A percentile compares a stretch with the other conserved stretches of the same genome.
phyloP scores from a whole-genome alignment of 2,888 invertebrate genomes.

The Ptycholaimellus sp. region DNA sequence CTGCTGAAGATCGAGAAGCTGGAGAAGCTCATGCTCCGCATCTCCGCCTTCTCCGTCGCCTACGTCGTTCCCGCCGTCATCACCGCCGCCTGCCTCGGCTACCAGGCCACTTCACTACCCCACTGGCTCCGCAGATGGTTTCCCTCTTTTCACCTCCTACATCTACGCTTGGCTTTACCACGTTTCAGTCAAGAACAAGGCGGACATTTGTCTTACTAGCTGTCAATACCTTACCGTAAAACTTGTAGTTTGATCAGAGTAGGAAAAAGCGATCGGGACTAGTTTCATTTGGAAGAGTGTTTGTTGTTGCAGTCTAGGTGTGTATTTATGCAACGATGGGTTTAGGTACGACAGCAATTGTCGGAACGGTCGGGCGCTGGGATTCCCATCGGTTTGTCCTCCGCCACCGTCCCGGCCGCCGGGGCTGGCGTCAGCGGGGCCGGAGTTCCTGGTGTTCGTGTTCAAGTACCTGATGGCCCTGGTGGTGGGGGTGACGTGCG shows the following conservation, averaged over 20 bases:
- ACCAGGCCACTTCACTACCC: constrained; percentile 56
- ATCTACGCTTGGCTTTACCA: constrained; percentile 6
- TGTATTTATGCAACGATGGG: too few relatives aligned
- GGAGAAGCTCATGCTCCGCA: constrained; percentile 78
- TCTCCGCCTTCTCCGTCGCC: constrained; percentile 53
- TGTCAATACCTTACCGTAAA: too few relatives aligned
- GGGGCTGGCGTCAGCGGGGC: constrained; percentile 8
- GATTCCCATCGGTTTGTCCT: too few relatives aligned
- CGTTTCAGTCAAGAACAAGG: neutral
- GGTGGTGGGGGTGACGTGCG: constrained; percentile 77
- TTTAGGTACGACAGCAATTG: too few relatives aligned
- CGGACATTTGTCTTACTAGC: constrained; percentile 2
- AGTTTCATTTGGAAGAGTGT: too few relatives aligned
- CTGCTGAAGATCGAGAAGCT: constrained; percentile 41
- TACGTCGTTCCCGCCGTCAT: constrained; percentile 40
- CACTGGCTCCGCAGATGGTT: constrained; percentile 38
- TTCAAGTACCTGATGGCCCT: constrained; percentile 62
- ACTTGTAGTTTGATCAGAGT: too few relatives aligned
- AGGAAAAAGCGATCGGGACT: too few relatives aligned
- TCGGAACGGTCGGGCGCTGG: too few relatives aligned
- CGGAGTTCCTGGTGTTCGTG: constrained; percentile 19
- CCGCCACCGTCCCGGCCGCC: neutral
- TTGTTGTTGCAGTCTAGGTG: too few relatives aligned
- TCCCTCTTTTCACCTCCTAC: too few relatives aligned
- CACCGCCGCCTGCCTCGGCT: constrained; percentile 36